Evolutionary conservation across 2,113 vertebrate genomes (phyloP).

Genomic region (Cyrtonyx montezumae): DNA sequence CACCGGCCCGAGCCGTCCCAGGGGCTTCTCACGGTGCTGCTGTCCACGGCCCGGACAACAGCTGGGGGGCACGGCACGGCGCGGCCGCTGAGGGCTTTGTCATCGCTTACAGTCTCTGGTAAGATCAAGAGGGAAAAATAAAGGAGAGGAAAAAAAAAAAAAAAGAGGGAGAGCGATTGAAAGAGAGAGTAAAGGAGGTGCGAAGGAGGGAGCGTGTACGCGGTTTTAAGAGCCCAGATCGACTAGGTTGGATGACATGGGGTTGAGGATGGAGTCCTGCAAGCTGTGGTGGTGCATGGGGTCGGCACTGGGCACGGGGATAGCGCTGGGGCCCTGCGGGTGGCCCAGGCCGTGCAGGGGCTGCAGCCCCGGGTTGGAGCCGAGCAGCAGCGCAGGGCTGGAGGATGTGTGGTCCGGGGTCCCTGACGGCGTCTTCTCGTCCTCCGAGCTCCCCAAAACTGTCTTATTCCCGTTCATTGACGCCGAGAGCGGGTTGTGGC

Average conservation of each 20-base stretch:
- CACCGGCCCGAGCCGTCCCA: slow-evolving; percentile 53
- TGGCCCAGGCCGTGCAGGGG: slow-evolving; percentile 93
- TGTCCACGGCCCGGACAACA: slow-evolving; percentile 73
- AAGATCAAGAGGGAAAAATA: background rate
- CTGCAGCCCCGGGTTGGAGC: slow-evolving; percentile 87
- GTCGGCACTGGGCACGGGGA: slow-evolving; percentile 91
- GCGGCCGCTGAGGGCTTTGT: slow-evolving; percentile 65
- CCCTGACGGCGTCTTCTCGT: slow-evolving; percentile 97
- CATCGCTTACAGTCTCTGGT: slow-evolving; percentile 70
- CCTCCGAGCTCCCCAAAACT: slow-evolving; percentile 97
- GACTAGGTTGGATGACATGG: slow-evolving; percentile 98
- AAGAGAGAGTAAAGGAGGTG: background rate
- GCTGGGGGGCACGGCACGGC: slow-evolving; percentile 48
- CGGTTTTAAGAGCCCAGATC: slow-evolving; percentile 94
- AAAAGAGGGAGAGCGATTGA: accelerated
- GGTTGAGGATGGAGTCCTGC: slow-evolving; percentile 98
- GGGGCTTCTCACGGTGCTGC: slow-evolving; percentile 78
- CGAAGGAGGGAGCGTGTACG: background rate
- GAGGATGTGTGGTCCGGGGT: slow-evolving; percentile 95
- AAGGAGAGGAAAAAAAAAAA: background rate
- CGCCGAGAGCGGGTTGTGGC: slow-evolving; percentile 92
- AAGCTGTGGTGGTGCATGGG: slow-evolving; percentile 94
- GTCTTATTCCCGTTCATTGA: slow-evolving; percentile 98
- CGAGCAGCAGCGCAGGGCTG: slow-evolving; percentile 92
- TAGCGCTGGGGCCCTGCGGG: slow-evolving; percentile 95